Evolutionary conservation across 1,140 invertebrate species (phyloP).

Genomic region (Drosophila funebris): DNA sequence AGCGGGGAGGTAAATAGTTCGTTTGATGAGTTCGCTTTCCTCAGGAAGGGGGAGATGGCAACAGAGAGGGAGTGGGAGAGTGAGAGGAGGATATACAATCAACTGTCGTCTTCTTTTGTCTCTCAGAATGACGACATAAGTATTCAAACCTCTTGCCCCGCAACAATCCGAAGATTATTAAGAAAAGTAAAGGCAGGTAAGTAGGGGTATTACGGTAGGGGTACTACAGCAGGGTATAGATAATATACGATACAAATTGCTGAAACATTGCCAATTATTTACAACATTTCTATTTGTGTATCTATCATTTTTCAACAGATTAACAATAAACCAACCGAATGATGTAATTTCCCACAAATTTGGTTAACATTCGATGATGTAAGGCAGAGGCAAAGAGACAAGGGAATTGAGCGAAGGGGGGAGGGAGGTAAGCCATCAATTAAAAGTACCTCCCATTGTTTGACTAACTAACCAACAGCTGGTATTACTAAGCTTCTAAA

Average conservation of each 20-base stretch:
- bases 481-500: neutral
- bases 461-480: slow-evolving; percentile 8
- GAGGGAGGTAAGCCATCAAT: neutral
- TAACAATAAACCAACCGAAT: slow-evolving; percentile 29
- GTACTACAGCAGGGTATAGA: too few species aligned
- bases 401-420: neutral
- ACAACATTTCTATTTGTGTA: slow-evolving; percentile 44
- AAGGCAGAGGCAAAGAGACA: neutral
- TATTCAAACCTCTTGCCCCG: neutral
- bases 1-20: neutral
- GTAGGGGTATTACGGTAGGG: too few species aligned
- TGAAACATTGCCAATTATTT: slow-evolving; percentile 72
- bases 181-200: neutral
- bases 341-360: slow-evolving; percentile 61
- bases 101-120: neutral
- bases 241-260: slow-evolving; percentile 37
- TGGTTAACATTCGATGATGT: slow-evolving; percentile 19
- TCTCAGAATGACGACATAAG: slow-evolving; percentile 34
- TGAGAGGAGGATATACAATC: neutral
- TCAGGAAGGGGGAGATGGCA: neutral
- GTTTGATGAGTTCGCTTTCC: slow-evolving; percentile 31
- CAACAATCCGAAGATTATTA: neutral
- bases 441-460: slow-evolving; percentile 5
- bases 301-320: slow-evolving; percentile 47
- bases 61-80: too few species aligned